These are phyloP conservation scores for Micrastur ruficollis DNA, from an alignment of 2,797 vertebrate species.

Conservation along the genomic window DNA sequence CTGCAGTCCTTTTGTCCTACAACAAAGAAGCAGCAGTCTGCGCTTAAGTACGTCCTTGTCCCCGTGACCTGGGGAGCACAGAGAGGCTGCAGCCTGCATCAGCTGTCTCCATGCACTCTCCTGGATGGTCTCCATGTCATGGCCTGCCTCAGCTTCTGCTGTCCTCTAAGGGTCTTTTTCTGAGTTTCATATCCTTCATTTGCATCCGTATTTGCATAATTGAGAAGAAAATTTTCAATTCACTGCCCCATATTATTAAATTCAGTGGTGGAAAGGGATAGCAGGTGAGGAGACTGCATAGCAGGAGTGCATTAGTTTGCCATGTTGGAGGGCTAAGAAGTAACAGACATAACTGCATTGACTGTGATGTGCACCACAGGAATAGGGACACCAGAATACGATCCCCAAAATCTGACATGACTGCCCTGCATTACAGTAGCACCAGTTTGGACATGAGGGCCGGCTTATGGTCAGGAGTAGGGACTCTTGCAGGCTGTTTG, in stretches of 20 bases:
- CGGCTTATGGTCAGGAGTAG: background rate
- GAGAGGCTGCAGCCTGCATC: background rate
- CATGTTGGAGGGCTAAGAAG: background rate
- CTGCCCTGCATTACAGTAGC: background rate
- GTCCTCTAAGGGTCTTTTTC: background rate
- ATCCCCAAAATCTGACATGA: background rate
- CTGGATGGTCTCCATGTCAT: background rate
- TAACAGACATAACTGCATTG: background rate
- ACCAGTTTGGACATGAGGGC: background rate
- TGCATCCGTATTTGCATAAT: background rate
- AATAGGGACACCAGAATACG: background rate
- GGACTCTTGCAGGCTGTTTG: background rate
- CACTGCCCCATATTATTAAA: background rate
- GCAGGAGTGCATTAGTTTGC: background rate
- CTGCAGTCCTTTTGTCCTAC: background rate
- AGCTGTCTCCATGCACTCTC: background rate
- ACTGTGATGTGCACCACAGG: fast-evolving
- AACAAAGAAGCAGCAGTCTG: background rate
- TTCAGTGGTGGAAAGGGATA: background rate
- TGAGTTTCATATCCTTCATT: background rate
- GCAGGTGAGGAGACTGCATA: background rate
- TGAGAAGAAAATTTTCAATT: background rate
- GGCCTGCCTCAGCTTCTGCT: background rate
- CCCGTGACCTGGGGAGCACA: background rate
- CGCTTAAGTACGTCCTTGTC: background rate